Base-by-base conservation (phyloP, 2,888 invertebrate genomes). In the Ephialtes manifestator region DNA sequence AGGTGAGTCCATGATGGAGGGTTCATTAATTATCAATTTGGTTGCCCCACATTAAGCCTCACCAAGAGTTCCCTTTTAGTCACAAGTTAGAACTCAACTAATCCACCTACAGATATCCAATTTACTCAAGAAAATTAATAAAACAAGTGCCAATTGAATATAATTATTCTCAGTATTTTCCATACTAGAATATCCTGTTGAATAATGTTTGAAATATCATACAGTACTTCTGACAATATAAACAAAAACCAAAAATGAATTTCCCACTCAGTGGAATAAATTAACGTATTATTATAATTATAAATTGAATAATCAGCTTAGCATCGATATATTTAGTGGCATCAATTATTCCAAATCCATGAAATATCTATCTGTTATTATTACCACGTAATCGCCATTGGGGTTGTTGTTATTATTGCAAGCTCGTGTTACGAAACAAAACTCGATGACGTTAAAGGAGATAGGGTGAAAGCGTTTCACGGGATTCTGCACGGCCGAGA, bases 1-100 rank as follows among this genome's bases (percentile, higher is more conserved):
- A 90, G 94, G 94, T 92, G 89, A 94, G 90, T 89, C 91, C 93
- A 60, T 92, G n/a, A 11, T 15, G 20, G 13, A 43, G 15, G 8
- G 1, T 18, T 46, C 0, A 5, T 43, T 4, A 11, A 51, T 51
- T 51, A 53, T 20, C 46, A n/a, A 48, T 48, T n/a, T 10, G 10
- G 1, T 39, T 39, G 10, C 10, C 24, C 2, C 24, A 24, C 2
- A 24, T 24, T 24, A 24, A 1, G 2, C 24, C 2, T n/a, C n/a
- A n/a, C n/a, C n/a, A n/a, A n/a, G n/a, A n/a, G n/a, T n/a, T n/a
- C n/a, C n/a, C n/a, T n/a, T n/a, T n/a, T n/a, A n/a, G n/a, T n/a
- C n/a, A n/a, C n/a, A n/a, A n/a, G n/a, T n/a, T n/a, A n/a, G n/a
- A n/a, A n/a, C n/a, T n/a, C n/a, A n/a, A n/a, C n/a, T n/a, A n/a